Evolutionary conservation across 2,888 invertebrate species (phyloP), one percentile per base, ranked within the genome.

Genomic region (Seira ritae): DNA sequence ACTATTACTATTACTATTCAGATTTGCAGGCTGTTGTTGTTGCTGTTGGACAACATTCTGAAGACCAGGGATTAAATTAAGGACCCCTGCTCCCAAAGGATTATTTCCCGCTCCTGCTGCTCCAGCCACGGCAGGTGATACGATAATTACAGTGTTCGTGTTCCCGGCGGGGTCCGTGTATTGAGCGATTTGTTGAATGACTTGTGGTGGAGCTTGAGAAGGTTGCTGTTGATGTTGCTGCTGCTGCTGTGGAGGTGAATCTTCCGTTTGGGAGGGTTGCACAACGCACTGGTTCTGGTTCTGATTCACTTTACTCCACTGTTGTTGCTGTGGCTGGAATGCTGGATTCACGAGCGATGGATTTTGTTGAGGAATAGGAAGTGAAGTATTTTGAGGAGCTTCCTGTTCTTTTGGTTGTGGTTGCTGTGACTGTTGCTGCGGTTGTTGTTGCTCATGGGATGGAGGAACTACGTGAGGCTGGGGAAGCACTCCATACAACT

Each of bases 131-230:
- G 74, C n/a, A n/a, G 80, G 62, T 4, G 65, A 17, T 15, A 80
- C 22, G 12, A 76, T 76, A 15, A 76, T 23, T 20, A 68, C 67
- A 0, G 76, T 75, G 23, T 75, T 76, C 50, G 31, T 70, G 15
- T 50, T 24, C 1, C 50, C 50, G 12, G 80, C 68, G 19, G 55
- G 60, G 60, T 80, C 80, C 0, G 80, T 68, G 0, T 69, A 74
- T 70, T 80, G 84, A 23, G 78, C 77, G 62, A 73, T 20, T 24
- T 84, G 84, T 23, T 80, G 84, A 31, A 84, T 72, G 20, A 72
- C 42, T 12, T 22, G 22, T 46, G 4, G 17, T 22, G 69, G 62
- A 4, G 62, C 2, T 78, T 20, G 46, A 22, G 19, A 12, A 15
- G n/a, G 17, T 78, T 17, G 46, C 8, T 65, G 72, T 4, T 67